phyloP scores from a whole-genome alignment of 2,113 vertebrate species.

The Notarius quadriscutis region DNA sequence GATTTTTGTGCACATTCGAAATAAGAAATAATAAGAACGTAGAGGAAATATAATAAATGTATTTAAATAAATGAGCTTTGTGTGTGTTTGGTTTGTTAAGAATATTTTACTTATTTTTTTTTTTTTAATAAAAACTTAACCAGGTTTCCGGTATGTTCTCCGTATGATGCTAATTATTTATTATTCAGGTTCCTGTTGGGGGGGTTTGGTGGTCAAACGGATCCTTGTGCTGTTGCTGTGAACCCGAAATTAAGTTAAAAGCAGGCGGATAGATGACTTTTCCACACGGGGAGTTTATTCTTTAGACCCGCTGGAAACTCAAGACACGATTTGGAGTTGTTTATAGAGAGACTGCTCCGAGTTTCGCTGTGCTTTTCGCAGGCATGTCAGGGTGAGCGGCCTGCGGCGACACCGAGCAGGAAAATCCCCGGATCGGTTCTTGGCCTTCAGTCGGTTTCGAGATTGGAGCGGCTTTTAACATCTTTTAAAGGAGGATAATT shows the following conservation, averaged over 20 bases:
- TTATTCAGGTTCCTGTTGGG: slow-evolving; percentile 72
- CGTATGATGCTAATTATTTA: slow-evolving; percentile 61
- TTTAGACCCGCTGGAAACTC: too few relatives aligned
- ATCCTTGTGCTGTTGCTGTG: slow-evolving; percentile 32
- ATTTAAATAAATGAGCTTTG: background rate
- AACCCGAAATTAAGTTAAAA: slow-evolving; percentile 28
- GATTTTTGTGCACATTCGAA: background rate
- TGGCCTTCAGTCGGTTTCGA: slow-evolving; percentile 12
- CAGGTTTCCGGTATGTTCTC: slow-evolving; percentile 59
- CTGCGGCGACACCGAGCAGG: slow-evolving; percentile 34
- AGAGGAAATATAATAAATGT: background rate
- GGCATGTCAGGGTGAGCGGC: slow-evolving; percentile 11
- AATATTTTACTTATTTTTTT: background rate
- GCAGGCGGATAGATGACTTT: background rate
- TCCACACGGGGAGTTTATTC: background rate
- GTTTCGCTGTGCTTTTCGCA: background rate
- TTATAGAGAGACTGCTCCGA: background rate
- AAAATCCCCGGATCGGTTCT: slow-evolving; percentile 31
- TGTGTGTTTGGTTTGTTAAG: background rate
- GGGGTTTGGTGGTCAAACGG: slow-evolving; percentile 43
- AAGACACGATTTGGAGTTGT: background rate
- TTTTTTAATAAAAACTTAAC: background rate
- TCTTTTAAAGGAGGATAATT: background rate
- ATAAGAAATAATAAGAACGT: background rate
- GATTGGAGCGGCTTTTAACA: background rate